These are phyloP conservation scores for Heliornis fulica DNA, from an alignment of 2,113 vertebrate genomes.

Conservation along the genomic window DNA sequence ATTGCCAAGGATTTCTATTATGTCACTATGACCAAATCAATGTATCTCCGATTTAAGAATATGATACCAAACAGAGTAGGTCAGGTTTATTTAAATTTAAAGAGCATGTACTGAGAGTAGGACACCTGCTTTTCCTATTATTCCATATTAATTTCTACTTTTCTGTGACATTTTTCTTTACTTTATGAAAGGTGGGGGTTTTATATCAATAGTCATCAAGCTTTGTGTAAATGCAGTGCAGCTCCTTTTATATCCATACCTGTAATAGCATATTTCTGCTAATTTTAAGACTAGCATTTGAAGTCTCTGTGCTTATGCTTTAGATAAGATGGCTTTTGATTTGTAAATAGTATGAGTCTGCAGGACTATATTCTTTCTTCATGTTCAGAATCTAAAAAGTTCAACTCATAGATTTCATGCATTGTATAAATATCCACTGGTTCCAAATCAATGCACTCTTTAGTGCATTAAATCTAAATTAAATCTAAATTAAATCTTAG, in stretches of 20 bases:
- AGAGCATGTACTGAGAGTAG: neutral
- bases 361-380: neutral
- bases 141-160: neutral
- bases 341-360: neutral
- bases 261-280: neutral
- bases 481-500: slow-evolving; percentile 48
- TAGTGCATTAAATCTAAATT: slow-evolving; percentile 33
- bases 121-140: neutral
- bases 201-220: neutral
- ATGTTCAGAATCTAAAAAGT: slow-evolving; percentile 11
- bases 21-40: neutral
- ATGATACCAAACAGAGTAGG: neutral
- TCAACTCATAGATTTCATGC: neutral
- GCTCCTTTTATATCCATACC: neutral
- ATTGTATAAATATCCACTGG: neutral
- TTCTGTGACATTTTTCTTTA: neutral
- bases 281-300: neutral
- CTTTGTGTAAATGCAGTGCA: neutral
- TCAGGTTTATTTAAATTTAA: neutral
- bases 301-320: neutral
- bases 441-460: neutral
- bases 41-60: neutral
- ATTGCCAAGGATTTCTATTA: neutral
- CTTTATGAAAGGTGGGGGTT: neutral
- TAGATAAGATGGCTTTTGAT: neutral